These are phyloP conservation scores for Smutsia gigantea DNA, from an alignment of 2,797 vertebrate species.

Conservation along the genomic window DNA sequence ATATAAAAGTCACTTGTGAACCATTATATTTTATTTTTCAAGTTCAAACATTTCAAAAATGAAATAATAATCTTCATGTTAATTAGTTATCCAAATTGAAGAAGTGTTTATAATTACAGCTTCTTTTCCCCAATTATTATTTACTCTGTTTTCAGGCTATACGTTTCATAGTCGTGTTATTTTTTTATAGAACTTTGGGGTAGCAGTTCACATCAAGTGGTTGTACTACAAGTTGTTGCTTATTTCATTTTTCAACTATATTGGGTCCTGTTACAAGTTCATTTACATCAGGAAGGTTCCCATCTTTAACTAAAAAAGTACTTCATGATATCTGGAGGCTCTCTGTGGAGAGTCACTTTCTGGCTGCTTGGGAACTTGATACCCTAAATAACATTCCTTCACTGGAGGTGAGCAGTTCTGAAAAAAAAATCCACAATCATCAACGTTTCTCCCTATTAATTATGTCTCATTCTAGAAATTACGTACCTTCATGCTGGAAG, in stretches of 20 bases:
- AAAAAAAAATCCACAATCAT: not conserved
- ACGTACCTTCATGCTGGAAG: not conserved
- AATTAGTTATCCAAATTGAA: constrained; percentile 10
- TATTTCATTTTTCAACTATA: constrained; percentile 38
- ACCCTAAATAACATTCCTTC: constrained; percentile 1
- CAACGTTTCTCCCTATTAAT: constrained; percentile 15
- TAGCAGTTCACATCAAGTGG: not conserved
- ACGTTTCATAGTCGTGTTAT: constrained; percentile 7
- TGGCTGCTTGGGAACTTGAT: constrained; percentile 34
- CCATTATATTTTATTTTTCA: constrained; percentile 54
- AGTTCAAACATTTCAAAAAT: constrained; percentile 34
- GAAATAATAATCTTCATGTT: constrained; percentile 33
- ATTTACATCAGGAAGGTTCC: constrained; percentile 18
- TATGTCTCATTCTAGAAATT: constrained; percentile 28
- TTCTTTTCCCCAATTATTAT: not conserved
- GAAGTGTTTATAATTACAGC: not conserved
- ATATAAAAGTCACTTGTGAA: constrained; percentile 7
- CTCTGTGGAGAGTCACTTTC: constrained; percentile 46
- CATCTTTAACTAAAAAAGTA: constrained; percentile 41
- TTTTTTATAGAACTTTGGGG: constrained; percentile 9
- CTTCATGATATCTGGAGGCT: constrained; percentile 33
- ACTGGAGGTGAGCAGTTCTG: not conserved
- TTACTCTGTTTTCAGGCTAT: constrained; percentile 23
- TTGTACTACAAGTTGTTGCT: not conserved
- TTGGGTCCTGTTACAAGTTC: not conserved